A percentile compares a stretch with the other conserved stretches of the same genome.
Evolutionary conservation across 2,888 invertebrate genomes (phyloP).

Genomic region (Napeogenes sylphis): DNA sequence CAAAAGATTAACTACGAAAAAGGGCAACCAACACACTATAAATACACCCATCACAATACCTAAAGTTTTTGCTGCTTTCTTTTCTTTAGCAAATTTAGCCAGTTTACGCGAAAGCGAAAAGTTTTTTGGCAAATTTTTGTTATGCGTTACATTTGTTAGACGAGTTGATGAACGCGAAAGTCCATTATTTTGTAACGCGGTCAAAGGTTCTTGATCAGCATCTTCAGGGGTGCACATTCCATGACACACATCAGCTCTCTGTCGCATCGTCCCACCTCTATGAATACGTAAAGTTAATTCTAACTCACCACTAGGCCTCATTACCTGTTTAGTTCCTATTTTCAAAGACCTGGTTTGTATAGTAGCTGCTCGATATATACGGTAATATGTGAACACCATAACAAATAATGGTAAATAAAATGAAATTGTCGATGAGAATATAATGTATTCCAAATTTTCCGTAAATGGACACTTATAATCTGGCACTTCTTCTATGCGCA

Average conservation of each 20-base stretch:
- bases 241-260: constrained; percentile 73
- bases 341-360: constrained; percentile 94
- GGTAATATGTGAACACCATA: constrained; percentile 98
- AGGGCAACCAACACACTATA: constrained; percentile 98
- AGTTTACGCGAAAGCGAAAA: constrained; percentile 95
- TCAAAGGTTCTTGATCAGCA: constrained; percentile 83
- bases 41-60: constrained; percentile 98
- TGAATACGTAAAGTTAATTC: constrained; percentile 95
- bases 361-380: constrained; percentile 95
- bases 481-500: constrained; percentile 87
- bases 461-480: constrained; percentile 96
- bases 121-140: constrained; percentile 86
- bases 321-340: constrained; percentile 93
- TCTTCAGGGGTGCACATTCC: constrained; percentile 83
- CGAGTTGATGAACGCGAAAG: constrained; percentile 84
- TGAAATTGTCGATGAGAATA: constrained; percentile 98
- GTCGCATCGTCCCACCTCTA: constrained; percentile 88
- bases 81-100: constrained; percentile 97
- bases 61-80: constrained; percentile 97
- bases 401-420: constrained; percentile 98
- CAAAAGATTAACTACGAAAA: constrained; percentile 95
- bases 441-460: constrained; percentile 95
- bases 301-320: constrained; percentile 89
- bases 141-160: constrained; percentile 77
- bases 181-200: constrained; percentile 87